These are phyloP conservation scores for Palloptera scutellata DNA, from an alignment of 2,888 invertebrate species.

Conservation along the genomic window DNA sequence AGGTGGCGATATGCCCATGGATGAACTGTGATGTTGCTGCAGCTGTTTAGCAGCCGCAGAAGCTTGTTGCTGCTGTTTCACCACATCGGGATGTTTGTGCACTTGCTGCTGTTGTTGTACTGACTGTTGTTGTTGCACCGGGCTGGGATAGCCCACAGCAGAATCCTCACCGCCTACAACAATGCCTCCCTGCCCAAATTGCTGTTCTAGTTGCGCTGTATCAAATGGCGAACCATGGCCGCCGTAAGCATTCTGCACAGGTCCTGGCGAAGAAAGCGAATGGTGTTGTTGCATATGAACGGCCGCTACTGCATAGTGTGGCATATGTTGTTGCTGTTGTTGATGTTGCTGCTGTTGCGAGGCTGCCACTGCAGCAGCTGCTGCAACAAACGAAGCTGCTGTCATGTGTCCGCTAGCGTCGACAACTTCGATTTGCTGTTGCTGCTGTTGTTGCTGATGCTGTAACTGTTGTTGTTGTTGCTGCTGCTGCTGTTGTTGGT, in stretches of 20 bases:
- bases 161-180: constrained; percentile 43
- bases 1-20: constrained; percentile 65
- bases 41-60: constrained; percentile 67
- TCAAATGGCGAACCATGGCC: constrained; percentile 62
- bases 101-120: constrained; percentile 44
- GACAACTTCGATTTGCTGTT: constrained; percentile 48
- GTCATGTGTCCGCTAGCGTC: constrained; percentile 54
- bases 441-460: constrained; percentile 41
- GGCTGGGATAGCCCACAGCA: constrained; percentile 65
- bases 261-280: constrained; percentile 62
- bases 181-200: constrained; percentile 49
- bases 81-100: constrained; percentile 56
- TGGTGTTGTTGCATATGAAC: constrained; percentile 63
- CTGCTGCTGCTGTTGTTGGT: constrained; percentile 45
- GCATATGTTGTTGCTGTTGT: constrained; percentile 51
- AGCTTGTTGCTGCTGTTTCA: constrained; percentile 58
- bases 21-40: constrained; percentile 66
- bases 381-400: constrained; percentile 57
- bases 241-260: constrained; percentile 45
- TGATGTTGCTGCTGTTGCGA: constrained; percentile 47
- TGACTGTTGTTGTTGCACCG: constrained; percentile 38
- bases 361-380: constrained; percentile 51
- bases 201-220: constrained; percentile 64
- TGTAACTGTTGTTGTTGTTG: constrained; percentile 47
- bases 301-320: constrained; percentile 58